Percentiles rank a stretch among this genome's conserved stretches.
Conservation (phyloP, 1,140 invertebrate species). For the Sycophila sp. region DNA sequence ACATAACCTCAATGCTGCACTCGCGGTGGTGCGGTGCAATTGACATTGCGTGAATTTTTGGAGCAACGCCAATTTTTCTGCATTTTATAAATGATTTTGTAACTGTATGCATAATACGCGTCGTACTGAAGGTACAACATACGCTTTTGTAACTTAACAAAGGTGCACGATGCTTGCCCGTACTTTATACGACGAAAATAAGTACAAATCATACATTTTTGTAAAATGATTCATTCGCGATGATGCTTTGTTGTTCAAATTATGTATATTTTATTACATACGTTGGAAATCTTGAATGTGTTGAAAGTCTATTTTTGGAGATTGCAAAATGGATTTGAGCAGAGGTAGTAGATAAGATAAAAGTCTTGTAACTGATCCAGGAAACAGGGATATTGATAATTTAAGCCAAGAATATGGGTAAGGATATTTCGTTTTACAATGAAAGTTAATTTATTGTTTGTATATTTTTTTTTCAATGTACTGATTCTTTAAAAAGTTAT, state of each 20-base stretch:
- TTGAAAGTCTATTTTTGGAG: too few species aligned
- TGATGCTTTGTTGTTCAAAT: constrained; percentile 9
- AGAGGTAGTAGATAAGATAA: not conserved
- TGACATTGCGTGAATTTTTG: not conserved
- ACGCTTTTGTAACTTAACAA: not conserved
- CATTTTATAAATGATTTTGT: not conserved
- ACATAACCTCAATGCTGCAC: constrained; percentile 28
- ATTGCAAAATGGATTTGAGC: too few species aligned
- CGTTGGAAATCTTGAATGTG: too few species aligned
- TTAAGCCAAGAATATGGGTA: constrained; percentile 30
- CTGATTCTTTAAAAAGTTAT: too few species aligned
- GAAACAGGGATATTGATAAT: not conserved
- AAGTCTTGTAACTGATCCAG: not conserved
- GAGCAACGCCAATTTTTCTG: not conserved
- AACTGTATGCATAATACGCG: not conserved
- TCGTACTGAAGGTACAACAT: not conserved
- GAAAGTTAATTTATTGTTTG: not conserved
- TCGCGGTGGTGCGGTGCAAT: not conserved
- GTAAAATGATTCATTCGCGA: not conserved
- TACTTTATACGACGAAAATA: constrained; percentile 1
- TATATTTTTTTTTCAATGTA: not conserved
- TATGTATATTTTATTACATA: constrained; percentile 19
- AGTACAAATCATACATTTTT: constrained; percentile 1
- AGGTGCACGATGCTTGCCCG: not conserved
- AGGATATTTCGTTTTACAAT: not conserved